Evolutionary conservation across 2,797 vertebrate genomes (phyloP).

Genomic region (Bradypodion pumilum): DNA sequence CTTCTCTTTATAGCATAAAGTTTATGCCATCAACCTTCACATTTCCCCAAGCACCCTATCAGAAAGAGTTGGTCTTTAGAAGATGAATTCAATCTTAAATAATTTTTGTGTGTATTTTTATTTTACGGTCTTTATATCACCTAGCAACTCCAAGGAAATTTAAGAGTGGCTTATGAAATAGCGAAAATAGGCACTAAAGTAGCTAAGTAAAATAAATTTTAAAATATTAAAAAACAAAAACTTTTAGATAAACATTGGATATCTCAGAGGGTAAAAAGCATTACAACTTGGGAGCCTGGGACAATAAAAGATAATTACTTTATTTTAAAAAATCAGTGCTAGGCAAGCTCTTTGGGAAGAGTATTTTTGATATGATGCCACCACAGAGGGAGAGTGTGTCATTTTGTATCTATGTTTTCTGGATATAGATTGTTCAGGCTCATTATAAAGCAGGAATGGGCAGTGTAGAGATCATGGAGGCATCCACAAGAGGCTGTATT

Average conservation of each 20-base stretch:
- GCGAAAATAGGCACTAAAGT: too few species aligned
- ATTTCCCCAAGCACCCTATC: too few species aligned
- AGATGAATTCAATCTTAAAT: too few species aligned
- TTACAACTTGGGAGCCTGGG: background rate
- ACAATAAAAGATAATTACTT: too few species aligned
- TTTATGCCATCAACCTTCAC: background rate
- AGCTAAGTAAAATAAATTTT: too few species aligned
- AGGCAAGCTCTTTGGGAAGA: background rate
- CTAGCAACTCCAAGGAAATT: background rate
- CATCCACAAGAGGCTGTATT: too few species aligned
- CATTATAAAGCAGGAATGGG: background rate
- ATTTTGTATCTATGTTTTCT: background rate
- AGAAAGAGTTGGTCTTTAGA: too few species aligned
- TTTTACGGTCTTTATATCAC: background rate
- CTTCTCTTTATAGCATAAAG: background rate
- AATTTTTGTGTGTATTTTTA: too few species aligned
- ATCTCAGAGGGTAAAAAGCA: too few species aligned
- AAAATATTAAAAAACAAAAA: background rate
- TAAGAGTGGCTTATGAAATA: background rate
- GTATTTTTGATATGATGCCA: background rate
- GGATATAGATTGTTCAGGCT: background rate
- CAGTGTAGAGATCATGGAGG: too few species aligned
- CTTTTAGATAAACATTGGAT: background rate
- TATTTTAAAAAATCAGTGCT: background rate
- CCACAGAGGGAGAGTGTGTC: too few species aligned